These are phyloP conservation scores for Mongoloraphidia duomilia DNA, from an alignment of 2,888 invertebrate species.

Conservation along the genomic window DNA sequence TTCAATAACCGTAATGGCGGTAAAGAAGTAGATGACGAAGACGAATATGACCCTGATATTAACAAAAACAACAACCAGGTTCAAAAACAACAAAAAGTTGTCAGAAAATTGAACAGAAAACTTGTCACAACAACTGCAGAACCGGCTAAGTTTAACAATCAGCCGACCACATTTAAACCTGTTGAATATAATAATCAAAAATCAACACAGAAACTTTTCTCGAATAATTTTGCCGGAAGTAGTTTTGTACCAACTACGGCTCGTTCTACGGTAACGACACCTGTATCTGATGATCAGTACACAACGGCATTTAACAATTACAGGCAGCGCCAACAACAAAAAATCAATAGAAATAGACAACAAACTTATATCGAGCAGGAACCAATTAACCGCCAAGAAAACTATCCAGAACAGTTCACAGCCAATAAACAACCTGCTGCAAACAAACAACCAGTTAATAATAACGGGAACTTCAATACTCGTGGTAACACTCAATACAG, in stretches of 20 bases:
- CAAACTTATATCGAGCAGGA: slow-evolving; percentile 7
- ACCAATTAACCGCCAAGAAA: slow-evolving; percentile 2
- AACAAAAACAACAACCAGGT: slow-evolving; percentile 30
- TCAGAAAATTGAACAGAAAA: slow-evolving; percentile 27
- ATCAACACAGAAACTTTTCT: slow-evolving; percentile 13
- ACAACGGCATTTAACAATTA: slow-evolving; percentile 20
- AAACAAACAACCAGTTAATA: background rate
- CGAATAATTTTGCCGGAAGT: slow-evolving; percentile 33
- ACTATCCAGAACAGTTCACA: slow-evolving; percentile 14
- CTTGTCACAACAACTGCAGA: slow-evolving; percentile 24
- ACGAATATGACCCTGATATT: slow-evolving; percentile 30
- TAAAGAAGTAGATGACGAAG: slow-evolving; percentile 40
- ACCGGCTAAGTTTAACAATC: slow-evolving; percentile 21
- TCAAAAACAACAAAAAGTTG: slow-evolving; percentile 28
- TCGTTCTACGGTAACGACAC: slow-evolving; percentile 24
- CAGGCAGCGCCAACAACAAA: slow-evolving; percentile 12
- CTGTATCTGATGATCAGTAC: slow-evolving; percentile 19
- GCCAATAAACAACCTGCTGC: background rate
- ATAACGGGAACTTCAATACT: no score
- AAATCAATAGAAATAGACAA: slow-evolving; percentile 6
- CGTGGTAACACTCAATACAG: background rate
- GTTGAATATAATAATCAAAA: slow-evolving; percentile 9
- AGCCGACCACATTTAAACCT: slow-evolving; percentile 17
- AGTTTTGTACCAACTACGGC: slow-evolving; percentile 33
- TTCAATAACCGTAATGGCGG: slow-evolving; percentile 50